phyloP scores from a whole-genome alignment of 2,113 vertebrate genomes.

The Rostratula benghalensis region DNA sequence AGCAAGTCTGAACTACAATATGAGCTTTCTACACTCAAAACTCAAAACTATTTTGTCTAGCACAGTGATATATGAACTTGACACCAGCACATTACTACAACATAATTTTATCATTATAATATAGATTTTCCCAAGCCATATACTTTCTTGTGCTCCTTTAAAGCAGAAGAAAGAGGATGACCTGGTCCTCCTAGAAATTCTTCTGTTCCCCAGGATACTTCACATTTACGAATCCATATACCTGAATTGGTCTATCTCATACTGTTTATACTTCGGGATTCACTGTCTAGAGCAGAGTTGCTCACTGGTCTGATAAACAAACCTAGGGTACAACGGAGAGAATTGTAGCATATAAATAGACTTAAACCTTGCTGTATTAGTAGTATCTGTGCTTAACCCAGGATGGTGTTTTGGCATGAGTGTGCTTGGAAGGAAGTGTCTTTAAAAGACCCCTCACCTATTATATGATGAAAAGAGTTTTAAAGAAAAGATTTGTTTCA shows the following conservation, averaged over 20 bases:
- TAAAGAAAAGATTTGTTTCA: background rate
- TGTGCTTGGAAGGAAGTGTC: background rate
- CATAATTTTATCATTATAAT: background rate
- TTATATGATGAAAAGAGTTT: background rate
- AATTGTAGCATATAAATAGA: background rate
- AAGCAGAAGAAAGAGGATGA: background rate
- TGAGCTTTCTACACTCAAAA: background rate
- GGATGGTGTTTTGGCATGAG: background rate
- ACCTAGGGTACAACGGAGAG: background rate
- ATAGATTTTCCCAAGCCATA: background rate
- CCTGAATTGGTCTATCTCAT: background rate
- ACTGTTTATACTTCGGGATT: background rate
- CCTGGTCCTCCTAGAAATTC: background rate
- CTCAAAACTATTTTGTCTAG: accelerated
- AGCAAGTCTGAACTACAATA: background rate
- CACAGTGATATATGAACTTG: background rate
- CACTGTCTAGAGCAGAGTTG: background rate
- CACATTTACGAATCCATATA: background rate
- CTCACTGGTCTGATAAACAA: background rate
- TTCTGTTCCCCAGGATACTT: background rate
- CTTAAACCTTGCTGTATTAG: background rate
- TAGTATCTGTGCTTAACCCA: background rate
- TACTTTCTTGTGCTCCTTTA: background rate
- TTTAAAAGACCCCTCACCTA: background rate
- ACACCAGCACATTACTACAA: background rate